Base-by-base conservation (phyloP, 35 echinoderm and acorn worm species). In the Lytechinus pictus region DNA sequence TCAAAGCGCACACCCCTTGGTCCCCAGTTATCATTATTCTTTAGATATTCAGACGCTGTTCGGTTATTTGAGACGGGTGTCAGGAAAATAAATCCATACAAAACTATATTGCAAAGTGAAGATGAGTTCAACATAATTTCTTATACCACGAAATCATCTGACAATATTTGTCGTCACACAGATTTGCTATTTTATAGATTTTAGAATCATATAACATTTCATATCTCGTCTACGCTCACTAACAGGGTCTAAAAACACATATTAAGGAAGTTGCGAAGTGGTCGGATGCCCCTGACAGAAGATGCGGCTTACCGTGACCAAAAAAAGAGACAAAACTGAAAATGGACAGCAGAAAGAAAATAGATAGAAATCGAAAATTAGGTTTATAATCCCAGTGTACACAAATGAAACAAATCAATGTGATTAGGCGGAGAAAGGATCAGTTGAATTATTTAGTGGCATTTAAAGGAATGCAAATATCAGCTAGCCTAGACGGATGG, bases 381-480 rank as follows among this genome's bases (percentile, higher is more conserved):
- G 19, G 12, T 79, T 79, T 79, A 19, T 79, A 11, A 79, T 24
- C n/a, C 66, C 66, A 79, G 66, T 19, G 4, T 24, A 24, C 66
- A 79, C 66, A 79, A 79, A 24, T 33, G 88, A 54, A 90, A 90
- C 88, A 13, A 90, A 90, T 90, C 88, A 90, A 90, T 90, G 88
- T 21, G 88, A 90, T 90, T 90, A 90, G 4, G 88, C 3, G n/a
- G 0, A 21, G 4, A 90, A 90, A 79, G 66, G 66, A 79, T 16
- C 19, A 79, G n/a, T 2, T 79, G 66, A 79, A 79, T 79, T 79
- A 79, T 79, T 79, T 79, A 79, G 66, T 7, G 14, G 66, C 16
- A 16, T 8, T 24, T 79, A 16, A 79, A 24, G 16, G 66, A 79
- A 79, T 79, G 66, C 66, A 79, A 24, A 24, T 71, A 79, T 24